Evolutionary conservation across 2,797 vertebrate genomes (phyloP), one percentile per base, ranked within the genome.

Genomic region (Momotus momota): DNA sequence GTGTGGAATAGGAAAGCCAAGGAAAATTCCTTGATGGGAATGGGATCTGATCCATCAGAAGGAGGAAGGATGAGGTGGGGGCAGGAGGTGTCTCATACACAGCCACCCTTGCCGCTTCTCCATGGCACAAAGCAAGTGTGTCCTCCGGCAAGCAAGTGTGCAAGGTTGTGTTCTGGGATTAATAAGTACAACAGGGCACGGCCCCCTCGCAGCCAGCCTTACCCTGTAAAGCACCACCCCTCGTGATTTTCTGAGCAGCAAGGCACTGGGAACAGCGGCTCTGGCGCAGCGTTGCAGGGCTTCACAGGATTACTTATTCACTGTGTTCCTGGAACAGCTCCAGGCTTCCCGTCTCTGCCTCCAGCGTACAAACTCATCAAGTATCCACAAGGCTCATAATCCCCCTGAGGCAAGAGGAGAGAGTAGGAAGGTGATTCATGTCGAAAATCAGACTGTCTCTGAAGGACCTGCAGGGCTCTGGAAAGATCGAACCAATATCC

Each of bases 281-380:
- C 20, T 73, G 81, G 92, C 52, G 2, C 93, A 88, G 88, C 31
- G 1, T 26, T 84, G 81, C 90, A 85, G 72, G 87, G 58, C 66
- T 75, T 10, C 46, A 1, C 4, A 45, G 91, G 83, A 69, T 96
- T 95, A 96, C 80, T 94, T 91, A 97, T 96, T 86, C 96, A 95
- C 94, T 77, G 43, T 79, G 87, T 54, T 46, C 83, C 41, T 55
- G 73, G 88, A 81, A 31, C 12, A 1, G 62, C 18, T 94, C 96
- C 94, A 94, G 86, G 58, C 89, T 90, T 64, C 52, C 35, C 17
- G 17, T 69, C 58, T 70, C 92, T 88, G 91, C 94, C 79, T 70
- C 57, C 86, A 41, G 93, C 9, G 52, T 18, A 70, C 74, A 31
- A 12, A 45, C 51, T 33, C 14, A 75, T 43, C 60, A 35, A 94